phyloP scores from a whole-genome alignment of 2,113 vertebrate species.

The Esox niger region DNA sequence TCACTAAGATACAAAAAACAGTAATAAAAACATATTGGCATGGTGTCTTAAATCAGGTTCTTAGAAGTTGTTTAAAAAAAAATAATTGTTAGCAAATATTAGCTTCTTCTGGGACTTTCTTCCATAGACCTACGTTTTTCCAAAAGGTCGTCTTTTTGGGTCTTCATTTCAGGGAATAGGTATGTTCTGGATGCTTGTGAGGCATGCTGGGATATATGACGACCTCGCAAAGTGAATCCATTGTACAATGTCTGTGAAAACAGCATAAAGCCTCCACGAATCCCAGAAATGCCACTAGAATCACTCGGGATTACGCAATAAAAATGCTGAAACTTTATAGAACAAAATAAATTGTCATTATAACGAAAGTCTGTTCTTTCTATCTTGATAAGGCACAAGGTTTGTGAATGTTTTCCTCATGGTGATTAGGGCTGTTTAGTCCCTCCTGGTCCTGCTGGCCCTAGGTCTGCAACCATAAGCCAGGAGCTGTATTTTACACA shows the following conservation, averaged over 20 bases:
- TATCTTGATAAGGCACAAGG: slow-evolving; percentile 78
- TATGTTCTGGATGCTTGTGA: slow-evolving; percentile 27
- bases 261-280: background rate
- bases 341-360: slow-evolving; percentile 32
- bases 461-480: background rate
- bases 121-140: no score
- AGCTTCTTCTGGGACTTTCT: background rate
- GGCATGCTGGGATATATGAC: slow-evolving; percentile 34
- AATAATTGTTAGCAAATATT: slow-evolving; percentile 4
- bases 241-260: background rate
- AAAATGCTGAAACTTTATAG: slow-evolving; percentile 59
- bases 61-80: background rate
- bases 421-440: slow-evolving; percentile 37
- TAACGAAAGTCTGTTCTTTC: slow-evolving; percentile 60
- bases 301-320: slow-evolving; percentile 52
- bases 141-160: slow-evolving; percentile 1
- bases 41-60: background rate
- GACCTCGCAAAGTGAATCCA: slow-evolving; percentile 18
- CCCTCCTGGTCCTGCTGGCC: slow-evolving; percentile 45
- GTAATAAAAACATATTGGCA: background rate
- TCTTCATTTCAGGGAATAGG: slow-evolving; percentile 18
- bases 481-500: slow-evolving; percentile 73
- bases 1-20: slow-evolving; percentile 11
- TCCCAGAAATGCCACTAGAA: slow-evolving; percentile 3
- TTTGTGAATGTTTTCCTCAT: slow-evolving; percentile 65